Conservation (phyloP, 2,888 invertebrate genomes). For the Chaitophorus viminalis region DNA sequence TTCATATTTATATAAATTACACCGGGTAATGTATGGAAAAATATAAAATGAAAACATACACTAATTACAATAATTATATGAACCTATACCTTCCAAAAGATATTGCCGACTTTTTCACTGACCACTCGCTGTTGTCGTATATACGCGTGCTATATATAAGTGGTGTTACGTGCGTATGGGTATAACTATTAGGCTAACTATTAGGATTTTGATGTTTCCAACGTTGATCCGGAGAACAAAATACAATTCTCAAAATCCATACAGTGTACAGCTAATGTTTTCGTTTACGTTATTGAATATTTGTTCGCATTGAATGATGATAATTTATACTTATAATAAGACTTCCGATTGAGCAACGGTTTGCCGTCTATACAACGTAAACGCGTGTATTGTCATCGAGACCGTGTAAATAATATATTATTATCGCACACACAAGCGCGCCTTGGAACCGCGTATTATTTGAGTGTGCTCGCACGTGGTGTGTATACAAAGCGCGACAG, state of each 20-base stretch:
- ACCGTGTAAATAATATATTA: constrained; percentile 35
- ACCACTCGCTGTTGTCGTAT: no score
- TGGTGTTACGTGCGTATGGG: no score
- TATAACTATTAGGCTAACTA: no score
- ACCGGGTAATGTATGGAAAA: no score
- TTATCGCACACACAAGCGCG: background rate
- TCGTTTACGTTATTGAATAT: background rate
- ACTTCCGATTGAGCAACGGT: background rate
- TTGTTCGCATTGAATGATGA: background rate
- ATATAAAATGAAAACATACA: no score
- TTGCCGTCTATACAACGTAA: no score
- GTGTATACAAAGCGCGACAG: background rate
- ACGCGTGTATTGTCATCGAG: background rate
- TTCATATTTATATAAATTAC: no score
- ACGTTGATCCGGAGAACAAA: background rate
- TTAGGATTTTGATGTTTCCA: background rate
- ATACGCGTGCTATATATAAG: no score
- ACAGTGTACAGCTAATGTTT: background rate
- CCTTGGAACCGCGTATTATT: background rate
- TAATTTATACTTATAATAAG: background rate
- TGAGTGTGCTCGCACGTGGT: background rate
- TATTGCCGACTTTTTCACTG: no score
- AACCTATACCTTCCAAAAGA: no score
- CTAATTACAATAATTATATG: no score
- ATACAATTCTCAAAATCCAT: background rate